Conservation (phyloP, 2,797 vertebrate genomes). For the Lycodopsis pacificus region DNA sequence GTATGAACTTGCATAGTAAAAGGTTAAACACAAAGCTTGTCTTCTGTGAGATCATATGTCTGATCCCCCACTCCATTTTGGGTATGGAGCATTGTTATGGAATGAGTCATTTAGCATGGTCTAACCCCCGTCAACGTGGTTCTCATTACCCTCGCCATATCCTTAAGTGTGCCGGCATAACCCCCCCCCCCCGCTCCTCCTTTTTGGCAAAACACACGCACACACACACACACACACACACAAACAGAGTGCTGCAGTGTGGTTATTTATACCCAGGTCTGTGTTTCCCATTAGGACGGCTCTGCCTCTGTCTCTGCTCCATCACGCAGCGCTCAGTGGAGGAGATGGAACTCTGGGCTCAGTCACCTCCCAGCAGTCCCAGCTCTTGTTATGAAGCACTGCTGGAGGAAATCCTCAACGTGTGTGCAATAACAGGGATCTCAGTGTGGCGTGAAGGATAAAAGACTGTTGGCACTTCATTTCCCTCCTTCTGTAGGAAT, state of each 20-base stretch:
- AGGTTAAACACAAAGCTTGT: slow-evolving; percentile 26
- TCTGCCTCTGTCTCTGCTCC: slow-evolving; percentile 48
- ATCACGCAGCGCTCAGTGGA: slow-evolving; percentile 35
- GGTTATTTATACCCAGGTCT: slow-evolving; percentile 75
- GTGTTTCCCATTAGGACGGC: slow-evolving; percentile 75
- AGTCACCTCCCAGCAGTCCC: slow-evolving; percentile 40
- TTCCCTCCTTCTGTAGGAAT: not conserved
- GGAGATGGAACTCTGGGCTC: slow-evolving; percentile 48
- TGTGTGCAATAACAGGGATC: slow-evolving; percentile 11
- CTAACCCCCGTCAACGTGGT: slow-evolving; percentile 60
- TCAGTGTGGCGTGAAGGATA: not conserved
- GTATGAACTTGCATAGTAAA: not conserved
- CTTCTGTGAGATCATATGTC: slow-evolving; percentile 41
- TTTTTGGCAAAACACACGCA: slow-evolving; percentile 44
- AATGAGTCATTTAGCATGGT: slow-evolving; percentile 63
- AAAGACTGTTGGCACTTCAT: slow-evolving; percentile 8
- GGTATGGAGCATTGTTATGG: slow-evolving; percentile 57
- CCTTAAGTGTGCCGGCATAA: slow-evolving; percentile 60
- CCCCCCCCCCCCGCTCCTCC: slow-evolving; percentile 41
- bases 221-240: slow-evolving; percentile 27
- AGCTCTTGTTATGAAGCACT: slow-evolving; percentile 20
- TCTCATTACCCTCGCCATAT: slow-evolving; percentile 71
- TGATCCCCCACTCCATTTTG: slow-evolving; percentile 48
- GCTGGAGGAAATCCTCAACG: slow-evolving; percentile 45
- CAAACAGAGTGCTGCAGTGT: slow-evolving; percentile 37